Percentiles rank a stretch among this genome's conserved stretches.
Conservation (phyloP, 2,888 invertebrate genomes). For the Callyntrura guangdongensis region DNA sequence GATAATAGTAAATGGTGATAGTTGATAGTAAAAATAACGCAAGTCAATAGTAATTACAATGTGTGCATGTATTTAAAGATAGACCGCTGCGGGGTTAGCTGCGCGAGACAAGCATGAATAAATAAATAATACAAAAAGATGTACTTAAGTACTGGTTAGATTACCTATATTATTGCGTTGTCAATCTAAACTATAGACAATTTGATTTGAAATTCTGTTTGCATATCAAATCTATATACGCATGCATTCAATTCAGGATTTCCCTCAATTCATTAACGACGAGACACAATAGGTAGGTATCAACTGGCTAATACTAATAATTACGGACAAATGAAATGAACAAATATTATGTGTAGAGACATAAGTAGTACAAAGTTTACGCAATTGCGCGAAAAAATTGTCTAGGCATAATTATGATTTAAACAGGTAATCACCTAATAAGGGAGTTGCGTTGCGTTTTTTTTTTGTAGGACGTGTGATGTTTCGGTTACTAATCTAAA, state of each 20-base stretch:
- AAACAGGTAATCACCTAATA: not conserved
- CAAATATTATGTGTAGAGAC: constrained; percentile 57
- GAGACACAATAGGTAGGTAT: not conserved
- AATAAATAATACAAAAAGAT: not conserved
- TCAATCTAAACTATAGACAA: constrained; percentile 8
- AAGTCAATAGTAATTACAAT: constrained; percentile 48
- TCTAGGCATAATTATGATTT: constrained; percentile 25
- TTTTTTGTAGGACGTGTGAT: not conserved
- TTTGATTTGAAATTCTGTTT: constrained; percentile 49
- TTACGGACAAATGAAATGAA: constrained; percentile 39
- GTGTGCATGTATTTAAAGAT: constrained; percentile 8
- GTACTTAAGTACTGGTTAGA: not conserved
- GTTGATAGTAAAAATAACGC: constrained; percentile 46
- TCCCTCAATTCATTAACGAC: constrained; percentile 40
- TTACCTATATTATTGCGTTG: constrained; percentile 27
- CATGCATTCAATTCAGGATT: not conserved
- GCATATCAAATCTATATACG: constrained; percentile 11
- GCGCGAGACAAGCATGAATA: no score
- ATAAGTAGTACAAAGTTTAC: constrained; percentile 62
- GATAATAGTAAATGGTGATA: no score
- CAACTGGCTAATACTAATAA: not conserved
- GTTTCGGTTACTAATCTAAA: not conserved
- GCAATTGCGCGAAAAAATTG: constrained; percentile 38
- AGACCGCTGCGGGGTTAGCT: not conserved
- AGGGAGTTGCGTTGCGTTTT: not conserved